Evolutionary conservation across 2,113 vertebrate species (phyloP), one percentile per base, ranked within the genome.

Genomic region (Laticauda colubrina): DNA sequence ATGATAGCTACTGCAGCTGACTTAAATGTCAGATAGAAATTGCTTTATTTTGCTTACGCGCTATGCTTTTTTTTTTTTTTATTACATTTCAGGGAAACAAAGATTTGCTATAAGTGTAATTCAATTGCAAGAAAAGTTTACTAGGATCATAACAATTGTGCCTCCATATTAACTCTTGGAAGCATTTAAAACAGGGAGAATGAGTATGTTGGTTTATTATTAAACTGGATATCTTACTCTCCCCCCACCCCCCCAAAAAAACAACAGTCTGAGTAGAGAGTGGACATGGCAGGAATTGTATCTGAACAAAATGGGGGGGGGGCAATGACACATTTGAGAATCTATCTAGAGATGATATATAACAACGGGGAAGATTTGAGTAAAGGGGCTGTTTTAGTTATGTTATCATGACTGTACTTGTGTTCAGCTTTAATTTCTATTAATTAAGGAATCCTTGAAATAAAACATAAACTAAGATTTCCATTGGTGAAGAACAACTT

Each of bases 1-100:
- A 48, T 94, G 93, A 94, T 87, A 94, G 88, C 91, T 92, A 89
- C 45, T 64, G 56, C 75, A 90, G 88, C 90, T 90, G 93, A 92
- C 88, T 94, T 92, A 90, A 92, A 86, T 90, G 93, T 92, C 91
- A 87, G 81, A 92, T 92, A 94, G 93, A 94, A 94, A 92, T 92
- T 94, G 93, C 88, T 92, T 92, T 94, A 94, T 94, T 94, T 94
- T 92, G 57, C 81, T 94, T 90, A 23, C 29, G 87, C 45, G 56
- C 92, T 53, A 64, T 86, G 45, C 89, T 93, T 54, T 45, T 91
- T 91, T 91, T 88, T 34, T 51, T 89, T 93, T 90, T 94, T 92
- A 90, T 92, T 86, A 89, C 48, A 90, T 90, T 92, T 93, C 89
- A 90, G 92, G 48, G 24, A 64, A 93, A 57, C 81, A 93, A 93